These are phyloP conservation scores for Heliconius ismenius DNA, from an alignment of 2,888 invertebrate genomes.

Conservation along the genomic window DNA sequence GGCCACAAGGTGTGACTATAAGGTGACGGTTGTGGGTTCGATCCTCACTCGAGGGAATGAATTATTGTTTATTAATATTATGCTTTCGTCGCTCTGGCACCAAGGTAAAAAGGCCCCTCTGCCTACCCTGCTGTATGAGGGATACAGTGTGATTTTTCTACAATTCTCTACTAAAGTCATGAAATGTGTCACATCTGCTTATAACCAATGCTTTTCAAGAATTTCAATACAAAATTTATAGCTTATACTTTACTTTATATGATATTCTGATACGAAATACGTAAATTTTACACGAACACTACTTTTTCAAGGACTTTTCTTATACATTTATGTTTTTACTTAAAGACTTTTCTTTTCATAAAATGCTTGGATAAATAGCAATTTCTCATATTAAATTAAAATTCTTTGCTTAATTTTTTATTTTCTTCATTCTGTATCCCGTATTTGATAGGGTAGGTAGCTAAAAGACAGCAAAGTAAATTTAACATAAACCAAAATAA, in stretches of 20 bases:
- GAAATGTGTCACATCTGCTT: constrained; percentile 10
- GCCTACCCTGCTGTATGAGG: no score
- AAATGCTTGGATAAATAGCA: not conserved
- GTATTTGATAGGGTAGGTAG: not conserved
- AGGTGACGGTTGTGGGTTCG: no score
- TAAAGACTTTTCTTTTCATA: not conserved
- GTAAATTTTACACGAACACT: not conserved
- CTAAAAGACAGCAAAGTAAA: no score
- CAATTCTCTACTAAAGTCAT: not conserved
- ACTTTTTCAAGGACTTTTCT: not conserved
- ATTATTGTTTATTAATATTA: no score
- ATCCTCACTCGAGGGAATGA: no score
- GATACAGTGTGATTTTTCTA: not conserved
- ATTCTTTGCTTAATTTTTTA: not conserved
- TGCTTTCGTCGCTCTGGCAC: no score
- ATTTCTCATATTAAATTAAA: not conserved
- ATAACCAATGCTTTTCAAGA: constrained; percentile 9
- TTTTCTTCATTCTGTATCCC: not conserved
- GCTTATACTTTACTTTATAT: not conserved
- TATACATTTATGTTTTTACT: not conserved
- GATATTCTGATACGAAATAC: constrained; percentile 3
- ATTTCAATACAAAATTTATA: constrained; percentile 17
- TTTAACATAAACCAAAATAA: no score
- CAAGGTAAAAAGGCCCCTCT: no score
- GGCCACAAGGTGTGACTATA: no score